Percentiles rank a stretch among this genome's conserved stretches.
phyloP scores from a whole-genome alignment of 2,888 invertebrate genomes.

The Hydriomena furcata region DNA sequence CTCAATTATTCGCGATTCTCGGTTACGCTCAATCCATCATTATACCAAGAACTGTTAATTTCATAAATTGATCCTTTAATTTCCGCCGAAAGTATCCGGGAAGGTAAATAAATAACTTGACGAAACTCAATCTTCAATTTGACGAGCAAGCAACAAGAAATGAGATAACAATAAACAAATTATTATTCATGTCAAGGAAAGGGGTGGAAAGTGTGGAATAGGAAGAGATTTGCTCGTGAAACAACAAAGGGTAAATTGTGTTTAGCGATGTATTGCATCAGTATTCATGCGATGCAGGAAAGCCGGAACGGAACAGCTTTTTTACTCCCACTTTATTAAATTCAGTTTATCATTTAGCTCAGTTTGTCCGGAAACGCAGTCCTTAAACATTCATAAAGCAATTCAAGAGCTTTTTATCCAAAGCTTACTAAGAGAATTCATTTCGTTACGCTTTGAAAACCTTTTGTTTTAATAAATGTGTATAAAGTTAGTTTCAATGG shows the following conservation, averaged over 20 bases:
- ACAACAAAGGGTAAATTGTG: constrained; percentile 54
- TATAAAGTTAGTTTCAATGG: constrained; percentile 23
- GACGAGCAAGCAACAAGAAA: constrained; percentile 51
- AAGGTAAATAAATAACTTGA: constrained; percentile 52
- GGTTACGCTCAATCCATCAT: constrained; percentile 9
- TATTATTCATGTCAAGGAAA: constrained; percentile 60
- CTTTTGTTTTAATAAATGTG: constrained; percentile 27
- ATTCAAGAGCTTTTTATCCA: constrained; percentile 24
- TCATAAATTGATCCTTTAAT: constrained; percentile 27
- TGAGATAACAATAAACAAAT: constrained; percentile 66
- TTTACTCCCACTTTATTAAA: constrained; percentile 25
- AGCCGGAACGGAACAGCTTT: constrained; percentile 15
- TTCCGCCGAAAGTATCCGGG: constrained; percentile 25
- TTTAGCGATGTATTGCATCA: constrained; percentile 37
- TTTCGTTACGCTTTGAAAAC: constrained; percentile 27
- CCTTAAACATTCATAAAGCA: constrained; percentile 27
- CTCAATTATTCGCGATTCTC: constrained; percentile 1
- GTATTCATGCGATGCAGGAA: constrained; percentile 28
- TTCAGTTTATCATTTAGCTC: constrained; percentile 25
- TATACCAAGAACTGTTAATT: constrained; percentile 26
- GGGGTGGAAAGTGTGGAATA: constrained; percentile 44
- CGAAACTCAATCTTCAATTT: constrained; percentile 47
- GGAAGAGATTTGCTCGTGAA: constrained; percentile 52
- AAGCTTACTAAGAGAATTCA: constrained; percentile 22
- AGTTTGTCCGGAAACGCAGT: constrained; percentile 18